Evolutionary conservation across 2,113 vertebrate genomes (phyloP).

Genomic region (Hippocampus zosterae): DNA sequence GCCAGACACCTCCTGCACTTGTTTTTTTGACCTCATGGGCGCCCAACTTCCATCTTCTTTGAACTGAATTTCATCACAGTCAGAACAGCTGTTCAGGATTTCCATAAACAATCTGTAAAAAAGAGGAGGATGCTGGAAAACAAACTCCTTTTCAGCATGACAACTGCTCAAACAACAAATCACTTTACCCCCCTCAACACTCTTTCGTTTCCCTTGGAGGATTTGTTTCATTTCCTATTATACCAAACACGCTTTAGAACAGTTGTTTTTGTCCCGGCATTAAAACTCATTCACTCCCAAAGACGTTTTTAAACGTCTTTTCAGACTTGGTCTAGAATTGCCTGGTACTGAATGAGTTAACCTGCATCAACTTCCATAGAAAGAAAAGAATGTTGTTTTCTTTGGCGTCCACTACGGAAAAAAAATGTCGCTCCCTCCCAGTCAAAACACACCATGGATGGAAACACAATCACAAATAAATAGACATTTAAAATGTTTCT

Average conservation of each 20-base stretch:
- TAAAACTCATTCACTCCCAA: no score
- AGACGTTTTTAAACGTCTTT: no score
- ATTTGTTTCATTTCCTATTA: background rate
- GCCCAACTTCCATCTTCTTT: constrained; percentile 95
- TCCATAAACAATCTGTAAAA: constrained; percentile 92
- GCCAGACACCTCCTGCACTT: constrained; percentile 89
- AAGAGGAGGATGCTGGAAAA: background rate
- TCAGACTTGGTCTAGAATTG: no score
- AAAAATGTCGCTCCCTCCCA: no score
- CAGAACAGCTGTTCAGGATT: constrained; percentile 92
- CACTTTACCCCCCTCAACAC: background rate
- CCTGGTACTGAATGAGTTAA: no score
- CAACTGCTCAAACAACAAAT: background rate
- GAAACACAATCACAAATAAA: no score
- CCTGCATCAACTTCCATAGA: no score
- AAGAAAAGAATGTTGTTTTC: no score
- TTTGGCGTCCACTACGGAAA: no score
- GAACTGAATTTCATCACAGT: constrained; percentile 98
- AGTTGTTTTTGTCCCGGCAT: no score
- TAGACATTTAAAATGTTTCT: no score
- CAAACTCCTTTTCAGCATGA: background rate
- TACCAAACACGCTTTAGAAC: background rate
- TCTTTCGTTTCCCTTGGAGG: background rate
- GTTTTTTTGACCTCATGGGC: constrained; percentile 94
- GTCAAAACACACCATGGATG: no score